Evolutionary conservation across 2,888 invertebrate species (phyloP).

Genomic region (Phalera bucephala): DNA sequence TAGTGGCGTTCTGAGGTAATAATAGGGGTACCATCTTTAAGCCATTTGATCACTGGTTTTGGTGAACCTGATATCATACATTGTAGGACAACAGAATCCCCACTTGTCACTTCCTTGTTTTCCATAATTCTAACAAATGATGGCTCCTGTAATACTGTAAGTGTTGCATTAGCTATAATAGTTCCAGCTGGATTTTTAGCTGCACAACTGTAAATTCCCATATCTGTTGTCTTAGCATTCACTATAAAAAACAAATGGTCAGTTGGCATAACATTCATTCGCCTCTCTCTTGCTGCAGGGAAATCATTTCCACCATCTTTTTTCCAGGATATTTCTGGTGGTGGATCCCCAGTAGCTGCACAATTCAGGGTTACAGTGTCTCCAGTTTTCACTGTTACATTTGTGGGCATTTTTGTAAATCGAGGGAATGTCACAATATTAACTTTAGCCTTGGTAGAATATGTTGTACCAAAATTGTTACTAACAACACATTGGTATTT

Average conservation of each 20-base stretch:
- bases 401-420: slow-evolving; percentile 92
- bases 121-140: slow-evolving; percentile 93
- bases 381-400: slow-evolving; percentile 93
- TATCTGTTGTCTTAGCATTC: slow-evolving; percentile 94
- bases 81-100: slow-evolving; percentile 93
- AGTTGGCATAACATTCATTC: slow-evolving; percentile 95
- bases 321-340: slow-evolving; percentile 94
- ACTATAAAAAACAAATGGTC: slow-evolving; percentile 97
- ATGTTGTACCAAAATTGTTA: slow-evolving; percentile 94
- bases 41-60: slow-evolving; percentile 91
- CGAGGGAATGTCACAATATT: slow-evolving; percentile 94
- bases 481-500: slow-evolving; percentile 96
- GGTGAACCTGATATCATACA: slow-evolving; percentile 94
- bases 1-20: slow-evolving; percentile 91
- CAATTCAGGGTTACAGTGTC: slow-evolving; percentile 94
- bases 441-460: slow-evolving; percentile 93
- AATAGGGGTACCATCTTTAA: slow-evolving; percentile 90
- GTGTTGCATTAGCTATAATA: slow-evolving; percentile 92
- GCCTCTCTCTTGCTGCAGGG: slow-evolving; percentile 95
- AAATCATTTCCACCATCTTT: slow-evolving; percentile 97
- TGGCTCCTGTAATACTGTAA: slow-evolving; percentile 93
- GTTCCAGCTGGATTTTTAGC: slow-evolving; percentile 95
- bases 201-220: slow-evolving; percentile 96
- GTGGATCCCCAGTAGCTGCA: slow-evolving; percentile 94
- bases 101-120: slow-evolving; percentile 91